Percentiles rank a stretch among this genome's conserved stretches.
Conservation (phyloP, 2,888 invertebrate species). For the Drosophila paracracens region DNA sequence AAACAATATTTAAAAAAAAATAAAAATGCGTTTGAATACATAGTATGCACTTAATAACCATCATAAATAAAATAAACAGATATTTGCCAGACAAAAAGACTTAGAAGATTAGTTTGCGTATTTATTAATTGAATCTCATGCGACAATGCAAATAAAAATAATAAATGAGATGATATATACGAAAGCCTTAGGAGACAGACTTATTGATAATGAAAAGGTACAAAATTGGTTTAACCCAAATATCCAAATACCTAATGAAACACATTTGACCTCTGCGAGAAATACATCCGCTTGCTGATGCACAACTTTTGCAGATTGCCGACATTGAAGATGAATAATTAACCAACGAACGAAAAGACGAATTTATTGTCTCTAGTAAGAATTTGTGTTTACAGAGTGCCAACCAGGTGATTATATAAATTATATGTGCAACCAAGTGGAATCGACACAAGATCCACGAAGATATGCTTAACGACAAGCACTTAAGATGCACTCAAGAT, state of each 20-base stretch:
- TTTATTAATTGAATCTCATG: background rate
- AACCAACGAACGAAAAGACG: slow-evolving; percentile 7
- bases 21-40: background rate
- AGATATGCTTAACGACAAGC: slow-evolving; percentile 21
- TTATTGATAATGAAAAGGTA: background rate
- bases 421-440: slow-evolving; percentile 44
- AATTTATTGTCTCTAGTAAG: slow-evolving; percentile 27
- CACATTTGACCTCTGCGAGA: slow-evolving; percentile 34
- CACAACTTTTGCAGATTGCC: slow-evolving; percentile 28
- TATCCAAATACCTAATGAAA: background rate
- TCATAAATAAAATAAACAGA: slow-evolving; percentile 7
- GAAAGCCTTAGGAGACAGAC: background rate
- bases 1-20: background rate
- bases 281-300: slow-evolving; percentile 44
- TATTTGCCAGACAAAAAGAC: slow-evolving; percentile 7
- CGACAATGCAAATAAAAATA: background rate
- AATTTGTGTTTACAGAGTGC: slow-evolving; percentile 37
- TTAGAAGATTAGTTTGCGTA: slow-evolving; percentile 15
- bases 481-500: slow-evolving; percentile 36
- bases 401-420: slow-evolving; percentile 40
- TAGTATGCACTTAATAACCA: background rate
- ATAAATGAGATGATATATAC: background rate
- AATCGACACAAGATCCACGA: slow-evolving; percentile 25
- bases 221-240: background rate
- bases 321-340: slow-evolving; percentile 53